Conservation (phyloP, 2,888 invertebrate genomes). For the Megalurothrips usitatus region DNA sequence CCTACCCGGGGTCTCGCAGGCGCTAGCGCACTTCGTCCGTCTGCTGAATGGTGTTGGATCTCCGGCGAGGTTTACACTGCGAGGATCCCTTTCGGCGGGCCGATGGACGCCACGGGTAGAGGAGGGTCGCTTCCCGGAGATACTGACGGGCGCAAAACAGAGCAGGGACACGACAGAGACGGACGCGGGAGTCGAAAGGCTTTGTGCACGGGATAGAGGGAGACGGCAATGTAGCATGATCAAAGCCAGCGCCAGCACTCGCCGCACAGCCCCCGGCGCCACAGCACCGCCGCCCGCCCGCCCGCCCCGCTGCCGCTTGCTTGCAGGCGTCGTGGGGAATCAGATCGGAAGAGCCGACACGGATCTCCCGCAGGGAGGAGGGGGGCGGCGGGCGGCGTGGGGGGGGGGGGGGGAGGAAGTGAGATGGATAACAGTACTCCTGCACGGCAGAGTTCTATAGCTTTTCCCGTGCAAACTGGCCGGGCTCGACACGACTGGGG, state of each 20-base stretch:
- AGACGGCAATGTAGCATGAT: background rate
- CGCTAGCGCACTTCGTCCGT: too few relatives aligned
- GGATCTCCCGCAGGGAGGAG: background rate
- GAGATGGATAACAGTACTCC: background rate
- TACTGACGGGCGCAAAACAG: too few relatives aligned
- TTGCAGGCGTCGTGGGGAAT: background rate
- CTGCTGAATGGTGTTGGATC: too few relatives aligned
- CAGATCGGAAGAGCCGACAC: background rate
- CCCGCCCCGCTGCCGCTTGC: background rate
- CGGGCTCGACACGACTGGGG: background rate
- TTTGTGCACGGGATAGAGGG: background rate
- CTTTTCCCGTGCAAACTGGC: too few relatives aligned
- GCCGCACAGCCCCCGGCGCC: background rate
- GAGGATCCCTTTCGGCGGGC: too few relatives aligned
- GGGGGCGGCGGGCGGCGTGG: background rate
- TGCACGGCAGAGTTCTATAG: too few relatives aligned
- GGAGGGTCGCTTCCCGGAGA: too few relatives aligned
- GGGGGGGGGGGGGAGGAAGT: background rate
- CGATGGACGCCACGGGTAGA: too few relatives aligned
- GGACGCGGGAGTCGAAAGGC: too few relatives aligned
- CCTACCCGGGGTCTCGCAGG: too few relatives aligned
- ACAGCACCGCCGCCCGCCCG: background rate
- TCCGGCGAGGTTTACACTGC: too few relatives aligned
- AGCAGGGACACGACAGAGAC: too few relatives aligned
- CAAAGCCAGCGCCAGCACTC: background rate